Evolutionary conservation across 92 coral and sea anemone species (phyloP), one percentile per base, ranked within the genome.

Genomic region (Phenganax subtilis): DNA sequence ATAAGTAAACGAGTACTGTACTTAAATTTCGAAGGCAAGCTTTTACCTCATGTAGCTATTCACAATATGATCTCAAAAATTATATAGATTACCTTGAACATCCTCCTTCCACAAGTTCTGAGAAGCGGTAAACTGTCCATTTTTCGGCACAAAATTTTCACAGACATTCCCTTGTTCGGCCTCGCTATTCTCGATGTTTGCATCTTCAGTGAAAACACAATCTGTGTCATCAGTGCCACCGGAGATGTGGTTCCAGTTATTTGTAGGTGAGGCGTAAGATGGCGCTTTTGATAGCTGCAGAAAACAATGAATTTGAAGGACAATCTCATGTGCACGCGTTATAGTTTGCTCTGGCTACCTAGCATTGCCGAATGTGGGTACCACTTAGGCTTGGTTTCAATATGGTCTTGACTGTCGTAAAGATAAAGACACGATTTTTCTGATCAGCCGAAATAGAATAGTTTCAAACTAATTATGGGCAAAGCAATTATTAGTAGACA

Each of bases 191-290:
- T 67, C 53, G n/a, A 62, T 15, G 56, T 79, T 79, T 44, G 31
- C 52, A 52, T 79, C 83, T 27, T 79, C 83, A 63, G 74, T 16
- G 65, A 79, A 79, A 27, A 79, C 83, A 68, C 54, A 62, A 28
- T 79, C 83, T 15, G 9, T 54, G 52, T 79, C 83, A 15, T 63
- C 81, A 59, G 54, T 51, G 67, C 9, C 63, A 47, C 82, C 82
- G 62, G 58, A 20, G n/a, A 27, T 14, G 2, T 63, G 74, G 15
- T 16, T 47, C 28, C 58, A 16, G 44, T 6, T 64, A 54, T 51
- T 62, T 1, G 61, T 44, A 37, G 58, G 37, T 15, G 51, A 54
- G 15, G 71, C 9, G 54, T 55, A 61, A 9, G 70, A 77, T 28
- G 57, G 8, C 16, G 66, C 82, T 51, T 16, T 64, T 25, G 54